phyloP scores from a whole-genome alignment of 53 echinoderm and acorn worm species.

The Henricia sp. region DNA sequence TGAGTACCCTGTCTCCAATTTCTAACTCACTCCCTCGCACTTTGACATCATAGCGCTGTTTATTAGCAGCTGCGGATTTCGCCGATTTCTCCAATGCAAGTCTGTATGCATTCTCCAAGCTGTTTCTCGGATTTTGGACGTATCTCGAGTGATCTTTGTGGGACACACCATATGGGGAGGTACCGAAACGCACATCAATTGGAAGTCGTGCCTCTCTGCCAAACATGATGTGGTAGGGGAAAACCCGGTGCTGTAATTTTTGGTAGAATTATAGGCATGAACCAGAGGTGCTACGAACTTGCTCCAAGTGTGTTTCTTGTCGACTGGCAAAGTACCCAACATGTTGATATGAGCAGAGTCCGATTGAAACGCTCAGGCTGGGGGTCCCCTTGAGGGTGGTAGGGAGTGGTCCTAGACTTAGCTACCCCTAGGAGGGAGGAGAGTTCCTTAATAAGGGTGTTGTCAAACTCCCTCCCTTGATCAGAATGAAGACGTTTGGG shows the following conservation, averaged over 20 bases:
- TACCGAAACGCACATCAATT: constrained; percentile 19
- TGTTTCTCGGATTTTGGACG: not conserved
- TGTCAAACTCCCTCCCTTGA: constrained; percentile 62
- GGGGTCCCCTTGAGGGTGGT: no score
- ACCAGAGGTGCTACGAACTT: constrained; percentile 18
- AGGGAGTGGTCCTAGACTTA: no score
- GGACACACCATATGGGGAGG: not conserved
- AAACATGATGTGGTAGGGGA: no score
- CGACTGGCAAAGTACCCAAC: constrained; percentile 45
- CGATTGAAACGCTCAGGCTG: no score
- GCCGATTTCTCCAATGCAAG: constrained; percentile 4
- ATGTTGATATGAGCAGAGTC: constrained; percentile 54
- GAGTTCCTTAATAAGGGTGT: constrained; percentile 21
- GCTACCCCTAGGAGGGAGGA: not conserved
- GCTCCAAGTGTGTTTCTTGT: constrained; percentile 37
- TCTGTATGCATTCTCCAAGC: constrained; percentile 1
- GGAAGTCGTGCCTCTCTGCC: constrained; percentile 40
- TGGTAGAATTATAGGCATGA: constrained; percentile 8
- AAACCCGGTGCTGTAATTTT: constrained; percentile 7
- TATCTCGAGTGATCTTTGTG: constrained; percentile 23
- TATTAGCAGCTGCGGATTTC: constrained; percentile 8
- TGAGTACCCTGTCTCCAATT: constrained; percentile 1
- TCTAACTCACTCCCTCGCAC: constrained; percentile 11
- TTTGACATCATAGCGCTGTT: not conserved
- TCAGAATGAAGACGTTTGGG: constrained; percentile 60